Evolutionary conservation across 2,797 vertebrate species (phyloP).

Genomic region (Neosilurus mollespiculum): DNA sequence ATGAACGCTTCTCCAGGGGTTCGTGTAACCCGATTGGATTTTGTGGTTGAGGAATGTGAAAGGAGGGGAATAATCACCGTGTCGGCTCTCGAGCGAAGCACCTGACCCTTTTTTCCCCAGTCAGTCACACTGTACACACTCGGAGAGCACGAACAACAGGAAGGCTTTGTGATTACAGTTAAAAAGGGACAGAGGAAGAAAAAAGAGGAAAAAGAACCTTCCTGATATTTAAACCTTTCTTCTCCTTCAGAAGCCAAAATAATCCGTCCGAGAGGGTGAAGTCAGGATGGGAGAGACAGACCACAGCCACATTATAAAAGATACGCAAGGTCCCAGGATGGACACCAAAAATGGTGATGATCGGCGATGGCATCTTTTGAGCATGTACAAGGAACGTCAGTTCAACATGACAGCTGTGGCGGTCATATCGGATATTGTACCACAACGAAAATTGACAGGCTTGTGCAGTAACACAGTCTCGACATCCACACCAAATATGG

Average conservation of each 20-base stretch:
- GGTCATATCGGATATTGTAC: too few relatives aligned
- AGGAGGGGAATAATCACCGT: not conserved
- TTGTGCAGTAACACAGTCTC: too few relatives aligned
- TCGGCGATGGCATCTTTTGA: too few relatives aligned
- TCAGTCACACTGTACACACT: not conserved
- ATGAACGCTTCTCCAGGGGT: not conserved
- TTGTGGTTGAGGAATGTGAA: not conserved
- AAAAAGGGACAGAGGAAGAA: conserved; percentile 12
- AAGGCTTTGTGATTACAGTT: conserved; percentile 55
- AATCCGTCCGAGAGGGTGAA: conserved; percentile 56
- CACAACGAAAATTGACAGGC: too few relatives aligned
- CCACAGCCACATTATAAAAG: not conserved
- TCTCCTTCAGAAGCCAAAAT: conserved; percentile 30
- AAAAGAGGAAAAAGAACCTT: conserved; percentile 71
- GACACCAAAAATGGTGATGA: too few relatives aligned
- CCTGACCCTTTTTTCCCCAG: conserved; percentile 60
- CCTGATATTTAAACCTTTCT: conserved; percentile 72
- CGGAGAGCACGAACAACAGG: conserved; percentile 15
- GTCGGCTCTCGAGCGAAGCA: conserved; percentile 56
- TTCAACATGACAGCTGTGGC: too few relatives aligned
- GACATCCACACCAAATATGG: too few relatives aligned
- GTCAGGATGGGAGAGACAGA: conserved; percentile 3
- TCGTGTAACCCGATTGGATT: not conserved
- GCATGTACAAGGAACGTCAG: too few relatives aligned
- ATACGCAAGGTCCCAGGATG: too few relatives aligned